These are phyloP conservation scores for Styela clava DNA, from an alignment of 23 tunicate genomes.

Conservation along the genomic window DNA sequence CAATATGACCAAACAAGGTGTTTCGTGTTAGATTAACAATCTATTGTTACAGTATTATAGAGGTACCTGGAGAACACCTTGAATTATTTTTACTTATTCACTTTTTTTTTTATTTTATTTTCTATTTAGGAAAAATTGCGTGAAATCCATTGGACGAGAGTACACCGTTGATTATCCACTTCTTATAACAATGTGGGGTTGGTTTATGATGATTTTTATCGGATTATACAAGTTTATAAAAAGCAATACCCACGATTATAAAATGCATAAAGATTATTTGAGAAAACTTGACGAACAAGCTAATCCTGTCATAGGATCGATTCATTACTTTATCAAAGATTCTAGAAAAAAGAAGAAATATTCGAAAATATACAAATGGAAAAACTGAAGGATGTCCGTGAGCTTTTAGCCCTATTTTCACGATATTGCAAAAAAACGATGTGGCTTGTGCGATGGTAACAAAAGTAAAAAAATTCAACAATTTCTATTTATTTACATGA, in stretches of 20 bases:
- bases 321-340: not conserved
- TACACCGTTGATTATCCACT: constrained; percentile 37
- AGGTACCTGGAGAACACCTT: no score
- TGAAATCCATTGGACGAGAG: not conserved
- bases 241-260: constrained; percentile 23
- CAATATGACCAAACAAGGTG: no score
- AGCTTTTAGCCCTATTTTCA: no score
- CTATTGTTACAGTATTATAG: no score
- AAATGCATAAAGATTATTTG: constrained; percentile 7
- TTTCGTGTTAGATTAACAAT: no score
- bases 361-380: not conserved
- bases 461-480: no score
- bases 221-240: constrained; percentile 54
- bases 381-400: no score
- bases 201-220: constrained; percentile 66
- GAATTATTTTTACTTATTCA: no score
- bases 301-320: not conserved
- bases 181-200: constrained; percentile 51
- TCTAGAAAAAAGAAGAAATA: not conserved
- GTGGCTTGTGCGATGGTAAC: no score
- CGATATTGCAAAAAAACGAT: no score
- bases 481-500: no score
- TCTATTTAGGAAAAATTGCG: not conserved
- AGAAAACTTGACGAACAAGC: constrained; percentile 1
- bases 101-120: no score